Percentiles rank a stretch among this genome's conserved stretches.
Conservation (phyloP, 2,888 invertebrate genomes). For the Scaptomyza caliginosa region DNA sequence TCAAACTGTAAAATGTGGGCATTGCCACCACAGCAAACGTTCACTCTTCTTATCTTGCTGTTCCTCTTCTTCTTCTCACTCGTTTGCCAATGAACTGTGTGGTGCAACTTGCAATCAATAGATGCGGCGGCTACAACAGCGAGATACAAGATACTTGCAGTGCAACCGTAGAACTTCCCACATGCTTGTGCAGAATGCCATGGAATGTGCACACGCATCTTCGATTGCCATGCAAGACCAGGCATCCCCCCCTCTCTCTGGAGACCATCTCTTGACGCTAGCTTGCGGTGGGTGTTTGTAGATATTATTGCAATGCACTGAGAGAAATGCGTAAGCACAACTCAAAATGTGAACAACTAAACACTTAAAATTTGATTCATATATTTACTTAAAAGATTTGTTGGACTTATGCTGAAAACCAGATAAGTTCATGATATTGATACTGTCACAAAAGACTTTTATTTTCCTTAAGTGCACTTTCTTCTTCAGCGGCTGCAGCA, state of each 20-base stretch:
- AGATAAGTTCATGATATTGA: not conserved
- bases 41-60: not conserved
- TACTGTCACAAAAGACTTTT: not conserved
- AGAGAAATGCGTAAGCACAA: not conserved
- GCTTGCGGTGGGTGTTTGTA: slow-evolving; percentile 39
- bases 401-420: too few species aligned
- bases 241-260: slow-evolving; percentile 1
- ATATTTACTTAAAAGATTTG: not conserved
- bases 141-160: slow-evolving; percentile 75
- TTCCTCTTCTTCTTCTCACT: not conserved
- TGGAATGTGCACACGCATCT: slow-evolving; percentile 79
- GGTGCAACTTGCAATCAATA: slow-evolving; percentile 71
- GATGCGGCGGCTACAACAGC: slow-evolving; percentile 67
- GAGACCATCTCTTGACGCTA: slow-evolving; percentile 5
- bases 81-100: slow-evolving; percentile 70
- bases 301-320: not conserved
- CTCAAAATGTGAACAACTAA: not conserved
- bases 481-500: not conserved
- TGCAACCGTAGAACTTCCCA: slow-evolving; percentile 71
- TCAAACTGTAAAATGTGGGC: slow-evolving; percentile 41
- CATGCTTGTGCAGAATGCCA: slow-evolving; percentile 67
- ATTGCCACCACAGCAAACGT: not conserved
- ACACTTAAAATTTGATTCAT: not conserved
- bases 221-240: slow-evolving; percentile 55
- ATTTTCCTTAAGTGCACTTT: not conserved